Conservation (phyloP, 2,797 vertebrate genomes). For the Neoniphon sammara region DNA sequence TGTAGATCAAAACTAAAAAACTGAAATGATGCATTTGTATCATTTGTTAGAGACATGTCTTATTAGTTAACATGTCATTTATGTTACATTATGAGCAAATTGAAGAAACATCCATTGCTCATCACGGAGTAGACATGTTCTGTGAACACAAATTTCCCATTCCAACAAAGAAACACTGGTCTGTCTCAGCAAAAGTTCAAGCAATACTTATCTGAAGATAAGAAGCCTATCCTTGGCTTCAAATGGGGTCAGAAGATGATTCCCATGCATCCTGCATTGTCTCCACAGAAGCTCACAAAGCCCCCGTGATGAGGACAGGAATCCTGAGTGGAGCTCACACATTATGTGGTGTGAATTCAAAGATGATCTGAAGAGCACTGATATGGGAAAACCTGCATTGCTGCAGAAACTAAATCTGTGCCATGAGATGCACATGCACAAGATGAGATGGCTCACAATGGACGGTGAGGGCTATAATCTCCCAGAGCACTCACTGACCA, state of each 20-base stretch:
- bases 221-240: slow-evolving; percentile 44
- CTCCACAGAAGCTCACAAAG: slow-evolving; percentile 50
- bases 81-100: slow-evolving; percentile 4
- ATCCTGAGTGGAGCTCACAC: slow-evolving; percentile 55
- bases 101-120: neutral
- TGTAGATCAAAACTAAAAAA: no score
- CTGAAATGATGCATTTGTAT: neutral
- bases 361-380: slow-evolving; percentile 68
- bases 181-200: slow-evolving; percentile 43
- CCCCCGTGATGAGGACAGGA: slow-evolving; percentile 47
- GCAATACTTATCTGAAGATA: slow-evolving; percentile 45
- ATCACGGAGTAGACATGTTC: slow-evolving; percentile 16
- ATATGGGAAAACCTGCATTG: slow-evolving; percentile 60
- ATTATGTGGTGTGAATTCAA: slow-evolving; percentile 72
- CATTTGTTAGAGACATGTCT: neutral
- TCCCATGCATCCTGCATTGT: slow-evolving; percentile 50
- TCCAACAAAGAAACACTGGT: slow-evolving; percentile 44
- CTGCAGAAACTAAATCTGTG: slow-evolving; percentile 62
- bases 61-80: neutral
- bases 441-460: slow-evolving; percentile 19
- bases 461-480: slow-evolving; percentile 25
- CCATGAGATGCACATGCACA: slow-evolving; percentile 31
- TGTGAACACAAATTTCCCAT: neutral
- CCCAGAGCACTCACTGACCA: slow-evolving; percentile 19
- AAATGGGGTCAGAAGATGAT: slow-evolving; percentile 52